Percentiles rank a stretch among this genome's conserved stretches.
Evolutionary conservation across 2,797 vertebrate species (phyloP).

Genomic region (Selene dorsalis): DNA sequence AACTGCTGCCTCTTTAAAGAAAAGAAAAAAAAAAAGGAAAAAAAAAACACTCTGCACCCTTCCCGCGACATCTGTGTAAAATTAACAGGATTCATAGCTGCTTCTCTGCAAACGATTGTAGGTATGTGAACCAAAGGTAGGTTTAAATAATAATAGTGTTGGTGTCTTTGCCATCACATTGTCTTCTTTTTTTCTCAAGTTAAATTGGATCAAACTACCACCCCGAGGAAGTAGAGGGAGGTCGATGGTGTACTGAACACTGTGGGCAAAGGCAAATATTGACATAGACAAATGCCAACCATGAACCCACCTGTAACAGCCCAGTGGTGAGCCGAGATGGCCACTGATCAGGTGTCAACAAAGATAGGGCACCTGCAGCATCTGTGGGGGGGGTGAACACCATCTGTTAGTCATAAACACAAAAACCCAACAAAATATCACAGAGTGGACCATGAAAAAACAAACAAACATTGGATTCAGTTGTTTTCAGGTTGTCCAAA

Average conservation of each 20-base stretch:
- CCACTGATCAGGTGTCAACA: constrained; percentile 39
- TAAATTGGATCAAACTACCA: constrained; percentile 23
- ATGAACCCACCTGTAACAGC: constrained; percentile 58
- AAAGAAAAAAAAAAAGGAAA: constrained; percentile 18
- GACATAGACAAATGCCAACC: constrained; percentile 47
- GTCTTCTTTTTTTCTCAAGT: constrained; percentile 18
- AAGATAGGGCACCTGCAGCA: constrained; percentile 39
- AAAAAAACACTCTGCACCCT: constrained; percentile 8
- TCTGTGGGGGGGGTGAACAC: constrained; percentile 18
- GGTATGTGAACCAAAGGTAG: constrained; percentile 10
- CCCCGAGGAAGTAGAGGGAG: constrained; percentile 25
- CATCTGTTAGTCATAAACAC: constrained; percentile 56
- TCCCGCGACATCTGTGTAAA: constrained; percentile 16
- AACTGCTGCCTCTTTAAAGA: constrained; percentile 27
- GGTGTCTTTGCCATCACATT: background rate
- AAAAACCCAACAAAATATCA: constrained; percentile 15
- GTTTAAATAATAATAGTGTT: constrained; percentile 29
- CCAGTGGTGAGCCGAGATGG: constrained; percentile 53
- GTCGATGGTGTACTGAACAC: constrained; percentile 32
- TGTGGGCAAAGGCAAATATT: constrained; percentile 54
- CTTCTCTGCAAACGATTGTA: background rate
- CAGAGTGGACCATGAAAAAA: background rate
- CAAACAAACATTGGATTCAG: background rate
- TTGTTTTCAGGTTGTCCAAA: background rate
- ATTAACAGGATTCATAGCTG: constrained; percentile 17